Base-by-base conservation (phyloP, 2,113 vertebrate genomes). In the Macquaria ambigua region DNA sequence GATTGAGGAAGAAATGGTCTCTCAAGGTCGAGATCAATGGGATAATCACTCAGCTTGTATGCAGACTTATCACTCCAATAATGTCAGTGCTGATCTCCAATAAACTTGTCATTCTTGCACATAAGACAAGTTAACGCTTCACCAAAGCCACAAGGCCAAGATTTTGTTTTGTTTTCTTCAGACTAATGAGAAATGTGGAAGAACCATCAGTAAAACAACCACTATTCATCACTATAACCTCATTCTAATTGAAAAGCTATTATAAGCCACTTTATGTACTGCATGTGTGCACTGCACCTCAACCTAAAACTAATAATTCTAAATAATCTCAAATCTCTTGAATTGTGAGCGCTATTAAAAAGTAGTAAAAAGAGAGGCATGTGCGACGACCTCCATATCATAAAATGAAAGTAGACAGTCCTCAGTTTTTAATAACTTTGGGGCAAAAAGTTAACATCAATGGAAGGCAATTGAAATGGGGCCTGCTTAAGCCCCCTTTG, bases 391-490 rank as follows among this genome's bases (percentile, higher is more conserved):
- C 39, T 58, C 37, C 6, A 74, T 6, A 31, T 61, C 69, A 63
- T 62, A 8, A 70, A 87, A 92, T 86, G 9, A 61, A 80, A 81
- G 48, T 16, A 46, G 80, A 81, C 68, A 72, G 50, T 48, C 6
- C 34, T 50, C 48, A 46, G 63, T 46, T 81, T 88, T 81, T 79
- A 71, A 78, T 83, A 87, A 77, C 56, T 62, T 53, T 16, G 8
- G 56, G 74, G 25, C 8, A 56, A 80, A 85, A 91, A 52, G 68
- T 77, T 84, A 80, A 89, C 69, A 58, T 62, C 85, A 84, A 72
- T 75, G 21, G 21, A 71, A 91, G 18, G 46, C 77, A 90, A 84
- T 79, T 90, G 50, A 82, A 90, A 80, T 58, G 56, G 56, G 50
- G 55, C 59, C 79, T 82, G 46, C 63, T 72, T 71, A 67, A 83